phyloP scores from a whole-genome alignment of 2,113 vertebrate species.

The Corythornis cristatus region DNA sequence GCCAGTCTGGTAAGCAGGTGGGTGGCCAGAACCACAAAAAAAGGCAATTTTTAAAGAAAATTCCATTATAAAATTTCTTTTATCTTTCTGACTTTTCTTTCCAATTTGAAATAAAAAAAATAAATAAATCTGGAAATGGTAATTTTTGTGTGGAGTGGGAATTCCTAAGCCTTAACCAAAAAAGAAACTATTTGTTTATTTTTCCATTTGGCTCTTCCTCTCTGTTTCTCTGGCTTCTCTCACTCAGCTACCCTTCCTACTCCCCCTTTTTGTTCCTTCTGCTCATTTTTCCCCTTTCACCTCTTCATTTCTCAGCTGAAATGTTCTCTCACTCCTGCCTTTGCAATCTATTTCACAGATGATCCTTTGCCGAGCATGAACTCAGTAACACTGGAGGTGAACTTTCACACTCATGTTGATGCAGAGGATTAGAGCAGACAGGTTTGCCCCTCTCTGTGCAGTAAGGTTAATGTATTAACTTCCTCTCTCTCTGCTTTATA shows the following conservation, averaged over 20 bases:
- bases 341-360: constrained; percentile 23
- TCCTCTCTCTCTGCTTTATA: constrained; percentile 16
- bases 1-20: background rate
- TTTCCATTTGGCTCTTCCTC: constrained; percentile 45
- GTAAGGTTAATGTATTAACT: constrained; percentile 31
- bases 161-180: constrained; percentile 43
- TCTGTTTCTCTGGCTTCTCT: constrained; percentile 34
- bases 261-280: background rate
- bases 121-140: constrained; percentile 40
- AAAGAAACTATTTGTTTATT: constrained; percentile 46
- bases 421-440: background rate
- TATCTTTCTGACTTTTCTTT: constrained; percentile 15
- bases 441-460: background rate
- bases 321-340: background rate
- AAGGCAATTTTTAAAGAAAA: background rate
- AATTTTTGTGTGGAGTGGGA: constrained; percentile 10
- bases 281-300: constrained; percentile 17
- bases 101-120: constrained; percentile 24
- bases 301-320: constrained; percentile 8
- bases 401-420: background rate
- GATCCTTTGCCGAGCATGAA: background rate
- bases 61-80: background rate
- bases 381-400: background rate
- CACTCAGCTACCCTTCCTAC: background rate
- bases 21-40: constrained; percentile 35